phyloP scores from a whole-genome alignment of 2,888 invertebrate genomes.

The Chymomyza procnemis region DNA sequence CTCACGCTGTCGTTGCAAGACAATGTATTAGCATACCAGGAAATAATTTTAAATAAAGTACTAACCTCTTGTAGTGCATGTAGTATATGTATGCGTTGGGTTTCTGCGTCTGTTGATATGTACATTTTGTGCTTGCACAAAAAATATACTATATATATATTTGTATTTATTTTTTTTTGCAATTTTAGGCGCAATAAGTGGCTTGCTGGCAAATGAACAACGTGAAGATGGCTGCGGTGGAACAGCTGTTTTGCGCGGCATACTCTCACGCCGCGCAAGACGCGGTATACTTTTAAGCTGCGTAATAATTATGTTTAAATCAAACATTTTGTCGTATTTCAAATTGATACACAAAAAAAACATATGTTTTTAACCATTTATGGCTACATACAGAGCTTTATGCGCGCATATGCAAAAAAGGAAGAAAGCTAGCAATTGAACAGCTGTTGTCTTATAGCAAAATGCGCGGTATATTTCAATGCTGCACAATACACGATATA shows the following conservation, averaged over 20 bases:
- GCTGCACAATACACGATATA: no score
- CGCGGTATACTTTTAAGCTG: not conserved
- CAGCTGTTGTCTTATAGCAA: no score
- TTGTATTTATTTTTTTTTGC: no score
- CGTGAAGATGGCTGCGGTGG: not conserved
- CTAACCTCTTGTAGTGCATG: constrained; percentile 22
- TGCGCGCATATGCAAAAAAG: no score
- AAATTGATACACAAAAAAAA: no score
- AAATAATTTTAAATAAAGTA: not conserved
- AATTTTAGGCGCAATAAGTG: not conserved
- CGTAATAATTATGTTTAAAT: not conserved
- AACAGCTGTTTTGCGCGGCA: not conserved
- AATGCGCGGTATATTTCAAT: no score
- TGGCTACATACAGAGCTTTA: no score
- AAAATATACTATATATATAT: not conserved
- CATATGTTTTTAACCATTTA: no score
- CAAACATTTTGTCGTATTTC: not conserved
- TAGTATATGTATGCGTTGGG: constrained; percentile 20
- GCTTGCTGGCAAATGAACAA: not conserved
- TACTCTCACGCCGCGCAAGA: not conserved
- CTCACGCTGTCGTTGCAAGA: constrained; percentile 33
- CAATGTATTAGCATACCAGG: not conserved
- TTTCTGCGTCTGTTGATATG: constrained; percentile 2
- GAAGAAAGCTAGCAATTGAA: no score
- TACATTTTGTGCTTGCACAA: constrained; percentile 22